phyloP scores from a whole-genome alignment of 2,113 vertebrate genomes.

The Scortum barcoo region DNA sequence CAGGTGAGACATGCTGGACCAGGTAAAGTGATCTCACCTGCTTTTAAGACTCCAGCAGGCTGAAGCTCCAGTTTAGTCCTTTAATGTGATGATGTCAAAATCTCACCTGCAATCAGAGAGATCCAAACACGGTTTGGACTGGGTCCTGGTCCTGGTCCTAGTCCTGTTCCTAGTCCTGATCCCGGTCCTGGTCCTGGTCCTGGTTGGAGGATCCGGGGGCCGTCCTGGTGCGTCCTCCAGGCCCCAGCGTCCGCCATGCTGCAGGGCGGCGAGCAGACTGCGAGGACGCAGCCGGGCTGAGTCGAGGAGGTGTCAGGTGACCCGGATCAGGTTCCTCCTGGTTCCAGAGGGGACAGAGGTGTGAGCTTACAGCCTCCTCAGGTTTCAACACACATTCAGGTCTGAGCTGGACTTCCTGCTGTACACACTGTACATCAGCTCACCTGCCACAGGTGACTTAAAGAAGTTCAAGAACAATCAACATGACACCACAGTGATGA shows the following conservation, averaged over 20 bases:
- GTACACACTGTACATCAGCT: slow-evolving; percentile 42
- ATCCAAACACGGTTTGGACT: slow-evolving; percentile 73
- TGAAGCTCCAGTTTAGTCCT: background rate
- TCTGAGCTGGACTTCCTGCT: slow-evolving; percentile 47
- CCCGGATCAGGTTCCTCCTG: slow-evolving; percentile 59
- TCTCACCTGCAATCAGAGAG: slow-evolving; percentile 77
- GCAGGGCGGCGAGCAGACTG: slow-evolving; percentile 56
- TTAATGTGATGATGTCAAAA: background rate
- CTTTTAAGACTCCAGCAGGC: background rate
- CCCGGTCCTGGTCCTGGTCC: slow-evolving; percentile 1
- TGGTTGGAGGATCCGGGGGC: slow-evolving; percentile 30
- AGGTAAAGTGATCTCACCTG: background rate
- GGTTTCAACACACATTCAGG: slow-evolving; percentile 68
- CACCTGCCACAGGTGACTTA: slow-evolving; percentile 36
- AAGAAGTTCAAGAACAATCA: slow-evolving; percentile 24
- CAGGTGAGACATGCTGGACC: background rate
- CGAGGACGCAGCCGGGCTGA: background rate
- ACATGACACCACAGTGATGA: slow-evolving; percentile 20
- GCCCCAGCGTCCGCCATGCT: slow-evolving; percentile 56
- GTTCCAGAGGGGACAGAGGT: slow-evolving; percentile 67
- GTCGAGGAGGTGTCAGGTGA: slow-evolving; percentile 59
- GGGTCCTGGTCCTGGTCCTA: slow-evolving; percentile 7
- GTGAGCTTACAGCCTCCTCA: slow-evolving; percentile 68
- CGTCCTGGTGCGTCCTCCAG: slow-evolving; percentile 64
- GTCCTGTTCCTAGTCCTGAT: slow-evolving; percentile 4